Evolutionary conservation across 1,140 invertebrate species (phyloP).

Genomic region (Drosophila rufa): DNA sequence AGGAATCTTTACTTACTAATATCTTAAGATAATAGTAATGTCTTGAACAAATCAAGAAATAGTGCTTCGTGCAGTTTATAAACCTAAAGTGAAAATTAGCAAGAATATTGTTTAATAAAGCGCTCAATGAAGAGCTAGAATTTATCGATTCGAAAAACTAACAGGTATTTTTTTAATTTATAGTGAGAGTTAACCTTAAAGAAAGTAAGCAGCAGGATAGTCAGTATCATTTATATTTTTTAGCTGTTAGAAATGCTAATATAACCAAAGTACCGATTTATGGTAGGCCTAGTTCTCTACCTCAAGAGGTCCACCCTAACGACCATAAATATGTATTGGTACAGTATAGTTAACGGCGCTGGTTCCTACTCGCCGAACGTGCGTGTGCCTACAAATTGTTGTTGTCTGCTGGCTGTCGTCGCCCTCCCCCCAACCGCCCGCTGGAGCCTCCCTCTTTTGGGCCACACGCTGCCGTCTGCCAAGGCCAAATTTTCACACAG

Average conservation of each 20-base stretch:
- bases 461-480: slow-evolving; percentile 58
- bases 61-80: too few relatives aligned
- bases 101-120: too few relatives aligned
- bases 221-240: too few relatives aligned
- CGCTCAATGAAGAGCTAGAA: too few relatives aligned
- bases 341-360: slow-evolving; percentile 39
- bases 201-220: too few relatives aligned
- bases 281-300: background rate
- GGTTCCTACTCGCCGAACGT: slow-evolving; percentile 50
- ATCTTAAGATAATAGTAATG: too few relatives aligned
- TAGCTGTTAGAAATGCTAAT: background rate
- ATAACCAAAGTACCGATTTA: background rate
- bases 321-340: slow-evolving; percentile 43
- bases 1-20: too few relatives aligned
- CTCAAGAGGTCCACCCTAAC: slow-evolving; percentile 18
- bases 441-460: slow-evolving; percentile 1
- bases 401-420: slow-evolving; percentile 67
- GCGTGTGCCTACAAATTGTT: slow-evolving; percentile 56
- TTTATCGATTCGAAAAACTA: too few relatives aligned
- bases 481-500: slow-evolving; percentile 79
- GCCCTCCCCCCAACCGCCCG: slow-evolving; percentile 8
- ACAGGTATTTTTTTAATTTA: too few relatives aligned
- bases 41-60: too few relatives aligned
- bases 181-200: too few relatives aligned
- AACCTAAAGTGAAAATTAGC: too few relatives aligned